Base-by-base conservation (phyloP, 2,797 vertebrate species). In the Spheniscus humboldti region DNA sequence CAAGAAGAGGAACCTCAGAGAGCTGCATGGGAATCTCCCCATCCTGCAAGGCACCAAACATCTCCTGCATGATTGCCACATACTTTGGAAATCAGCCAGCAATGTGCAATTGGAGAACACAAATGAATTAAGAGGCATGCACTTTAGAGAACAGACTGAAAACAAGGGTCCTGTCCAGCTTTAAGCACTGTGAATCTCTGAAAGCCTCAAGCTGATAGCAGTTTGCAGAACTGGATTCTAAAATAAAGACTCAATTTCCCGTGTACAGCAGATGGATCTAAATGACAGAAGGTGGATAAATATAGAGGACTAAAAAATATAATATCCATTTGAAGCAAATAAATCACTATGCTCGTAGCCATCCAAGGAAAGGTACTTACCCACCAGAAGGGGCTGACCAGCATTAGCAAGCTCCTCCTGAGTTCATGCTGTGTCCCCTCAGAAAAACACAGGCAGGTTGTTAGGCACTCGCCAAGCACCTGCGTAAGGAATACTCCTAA, bases 221-320 rank as follows among this genome's bases (percentile, higher is more conserved):
- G 52, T 74, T 81, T 69, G 63, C 31, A 75, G 76, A 86, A 67
- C 68, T 53, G 30, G 37, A 69, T 94, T 88, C 91, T 90, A 92
- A 96, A 97, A 91, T 91, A 96, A 95, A 96, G 68, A 64, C 53
- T 94, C 55, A 11, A 47, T 93, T 96, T 79, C 67, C 75, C 12
- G 45, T 81, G 33, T 73, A 88, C 31, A 90, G 79, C 92, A 97
- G 96, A 97, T 96, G 95, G 97, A 97, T 94, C 66, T 86, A 91
- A 92, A 93, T 63, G 86, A 92, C 81, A 94, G 85, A 92, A 94
- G 0, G 6, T 66, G 67, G 69, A 84, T 96, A 97, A 96, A 97
- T 90, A 97, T 96, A 96, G 91, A 92, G 52, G 62, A 75, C 66
- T 78, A 47, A 90, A 96, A 90, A 84, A 84, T 73, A 69, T 47